A percentile compares a stretch with the other conserved stretches of the same genome.
Evolutionary conservation across 2,113 vertebrate species (phyloP).

Genomic region (Hemibates koningsi): DNA sequence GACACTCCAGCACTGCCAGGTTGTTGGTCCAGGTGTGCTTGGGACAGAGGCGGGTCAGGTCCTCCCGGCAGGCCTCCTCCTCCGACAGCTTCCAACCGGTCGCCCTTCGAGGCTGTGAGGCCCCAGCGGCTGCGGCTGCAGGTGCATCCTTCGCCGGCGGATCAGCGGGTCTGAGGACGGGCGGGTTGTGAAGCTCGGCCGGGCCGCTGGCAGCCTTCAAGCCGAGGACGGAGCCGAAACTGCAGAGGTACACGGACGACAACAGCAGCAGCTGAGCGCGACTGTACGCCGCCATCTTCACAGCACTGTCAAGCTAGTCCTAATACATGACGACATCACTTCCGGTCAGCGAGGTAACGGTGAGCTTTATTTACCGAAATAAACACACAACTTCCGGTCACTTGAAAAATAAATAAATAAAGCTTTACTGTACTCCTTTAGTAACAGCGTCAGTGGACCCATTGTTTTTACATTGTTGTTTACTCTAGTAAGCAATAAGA

Average conservation of each 20-base stretch:
- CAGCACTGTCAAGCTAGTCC: conserved; percentile 20
- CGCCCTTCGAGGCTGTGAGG: conserved; percentile 69
- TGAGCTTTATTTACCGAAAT: background rate
- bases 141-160: conserved; percentile 44
- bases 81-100: conserved; percentile 90
- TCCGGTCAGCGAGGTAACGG: conserved; percentile 21
- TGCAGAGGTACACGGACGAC: conserved; percentile 29
- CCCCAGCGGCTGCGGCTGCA: conserved; percentile 62
- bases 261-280: conserved; percentile 53
- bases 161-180: conserved; percentile 8
- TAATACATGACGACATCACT: background rate
- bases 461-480: background rate
- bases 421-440: background rate
- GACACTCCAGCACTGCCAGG: conserved; percentile 92
- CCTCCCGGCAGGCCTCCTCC: conserved; percentile 89
- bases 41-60: conserved; percentile 88
- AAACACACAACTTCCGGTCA: background rate
- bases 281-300: conserved; percentile 76
- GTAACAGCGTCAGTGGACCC: background rate
- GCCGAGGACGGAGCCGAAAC: conserved; percentile 12
- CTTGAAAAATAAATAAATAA: background rate
- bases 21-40: conserved; percentile 96
- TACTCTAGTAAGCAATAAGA: background rate
- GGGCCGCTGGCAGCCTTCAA: conserved; percentile 27
- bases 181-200: conserved; percentile 41